phyloP scores from a whole-genome alignment of 1,140 invertebrate species.

The Pachyrhynchus sulphureomaculatus region DNA sequence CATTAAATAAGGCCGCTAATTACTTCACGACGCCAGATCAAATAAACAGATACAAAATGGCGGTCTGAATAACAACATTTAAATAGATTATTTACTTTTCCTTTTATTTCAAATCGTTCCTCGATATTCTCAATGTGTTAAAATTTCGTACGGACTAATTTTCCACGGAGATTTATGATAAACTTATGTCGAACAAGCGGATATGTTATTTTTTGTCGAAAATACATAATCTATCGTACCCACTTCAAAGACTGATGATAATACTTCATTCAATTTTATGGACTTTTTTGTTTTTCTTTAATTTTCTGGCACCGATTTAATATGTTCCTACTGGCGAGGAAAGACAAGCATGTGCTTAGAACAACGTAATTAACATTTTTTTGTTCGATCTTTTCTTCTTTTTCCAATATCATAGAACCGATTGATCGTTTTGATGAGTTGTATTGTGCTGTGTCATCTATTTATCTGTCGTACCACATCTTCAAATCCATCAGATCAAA shows the following conservation, averaged over 20 bases:
- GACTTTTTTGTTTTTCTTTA: conserved; percentile 13
- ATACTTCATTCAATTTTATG: conserved; percentile 26
- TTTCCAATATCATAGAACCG: too few species aligned
- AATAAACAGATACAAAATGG: conserved; percentile 46
- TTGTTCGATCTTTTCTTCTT: too few species aligned
- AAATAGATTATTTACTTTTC: conserved; percentile 46
- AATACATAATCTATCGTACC: neutral
- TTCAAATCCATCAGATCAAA: too few species aligned
- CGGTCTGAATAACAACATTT: conserved; percentile 37
- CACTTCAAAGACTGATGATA: conserved; percentile 13
- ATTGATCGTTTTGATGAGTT: too few species aligned
- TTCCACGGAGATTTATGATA: conserved; percentile 14
- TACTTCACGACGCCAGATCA: conserved; percentile 47
- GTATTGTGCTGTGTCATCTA: too few species aligned
- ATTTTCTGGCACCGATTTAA: neutral
- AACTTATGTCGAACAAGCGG: neutral
- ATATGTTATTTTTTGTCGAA: conserved; percentile 12
- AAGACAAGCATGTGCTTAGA: neutral
- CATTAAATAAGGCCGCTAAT: conserved; percentile 44
- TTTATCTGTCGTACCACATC: too few species aligned
- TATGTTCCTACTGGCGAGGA: neutral
- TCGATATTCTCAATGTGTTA: conserved; percentile 8
- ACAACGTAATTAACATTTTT: conserved; percentile 12
- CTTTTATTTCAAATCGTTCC: conserved; percentile 12
- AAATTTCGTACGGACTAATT: neutral